phyloP scores from a whole-genome alignment of 2,797 vertebrate species.

The Epinephelus coioides region DNA sequence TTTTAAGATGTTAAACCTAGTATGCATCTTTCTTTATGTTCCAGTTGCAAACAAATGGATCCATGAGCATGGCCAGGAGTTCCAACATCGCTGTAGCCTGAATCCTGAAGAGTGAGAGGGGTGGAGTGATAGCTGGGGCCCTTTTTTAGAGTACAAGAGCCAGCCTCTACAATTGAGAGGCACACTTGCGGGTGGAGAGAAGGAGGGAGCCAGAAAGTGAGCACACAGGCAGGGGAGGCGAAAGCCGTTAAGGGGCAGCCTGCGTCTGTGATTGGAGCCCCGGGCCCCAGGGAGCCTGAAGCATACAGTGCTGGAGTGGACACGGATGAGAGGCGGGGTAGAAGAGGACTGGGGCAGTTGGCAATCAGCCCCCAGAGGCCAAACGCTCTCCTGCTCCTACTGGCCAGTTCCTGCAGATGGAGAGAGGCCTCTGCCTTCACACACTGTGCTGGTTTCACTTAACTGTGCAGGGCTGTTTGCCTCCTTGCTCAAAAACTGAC shows the following conservation, averaged over 20 bases:
- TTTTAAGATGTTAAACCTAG: neutral
- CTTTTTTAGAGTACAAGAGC: constrained; percentile 69
- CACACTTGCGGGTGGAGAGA: constrained; percentile 42
- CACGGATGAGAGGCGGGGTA: constrained; percentile 45
- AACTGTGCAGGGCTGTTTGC: constrained; percentile 67
- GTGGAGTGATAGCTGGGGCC: constrained; percentile 52
- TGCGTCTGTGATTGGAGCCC: constrained; percentile 63
- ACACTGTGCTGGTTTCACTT: constrained; percentile 71
- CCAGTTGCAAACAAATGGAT: constrained; percentile 98
- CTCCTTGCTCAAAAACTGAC: constrained; percentile 49
- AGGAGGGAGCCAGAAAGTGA: constrained; percentile 46
- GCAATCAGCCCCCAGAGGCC: constrained; percentile 62
- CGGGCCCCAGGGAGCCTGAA: constrained; percentile 60
- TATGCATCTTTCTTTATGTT: constrained; percentile 51
- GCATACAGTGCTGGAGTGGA: constrained; percentile 48
- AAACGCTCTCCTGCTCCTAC: constrained; percentile 57
- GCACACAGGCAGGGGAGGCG: constrained; percentile 31
- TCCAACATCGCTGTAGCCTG: constrained; percentile 88
- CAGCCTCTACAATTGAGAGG: constrained; percentile 70
- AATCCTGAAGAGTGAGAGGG: constrained; percentile 86
- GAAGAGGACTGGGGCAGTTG: constrained; percentile 51
- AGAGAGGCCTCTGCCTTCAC: constrained; percentile 61
- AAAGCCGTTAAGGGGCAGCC: constrained; percentile 30
- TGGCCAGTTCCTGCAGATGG: constrained; percentile 63
- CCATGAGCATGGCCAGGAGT: constrained; percentile 95